A percentile compares a stretch with the other conserved stretches of the same genome.
Conservation (phyloP, 2,888 invertebrate genomes). For the Aspidapion aeneum region DNA sequence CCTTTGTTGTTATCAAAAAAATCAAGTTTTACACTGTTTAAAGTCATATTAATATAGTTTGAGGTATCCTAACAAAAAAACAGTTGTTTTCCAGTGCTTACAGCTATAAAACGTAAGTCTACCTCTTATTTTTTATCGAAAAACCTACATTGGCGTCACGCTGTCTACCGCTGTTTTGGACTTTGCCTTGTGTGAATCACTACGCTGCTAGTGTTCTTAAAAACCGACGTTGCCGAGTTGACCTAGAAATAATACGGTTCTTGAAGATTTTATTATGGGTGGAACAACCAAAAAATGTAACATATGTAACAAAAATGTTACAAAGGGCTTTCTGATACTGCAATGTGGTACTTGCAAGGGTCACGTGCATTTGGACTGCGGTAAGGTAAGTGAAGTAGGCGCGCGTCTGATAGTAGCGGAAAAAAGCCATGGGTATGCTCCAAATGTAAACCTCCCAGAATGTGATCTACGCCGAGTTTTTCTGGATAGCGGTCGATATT, state of each 20-base stretch:
- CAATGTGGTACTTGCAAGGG: no score
- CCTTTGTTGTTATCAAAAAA: neutral
- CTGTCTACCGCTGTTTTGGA: neutral
- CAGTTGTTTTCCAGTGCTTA: neutral
- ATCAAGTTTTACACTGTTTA: neutral
- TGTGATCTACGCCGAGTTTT: neutral
- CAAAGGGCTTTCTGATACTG: neutral
- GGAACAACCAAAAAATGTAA: slow-evolving; percentile 4
- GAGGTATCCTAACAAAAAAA: neutral
- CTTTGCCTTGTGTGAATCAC: neutral
- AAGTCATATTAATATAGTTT: neutral
- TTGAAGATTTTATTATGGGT: neutral
- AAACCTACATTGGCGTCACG: neutral
- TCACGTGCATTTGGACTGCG: slow-evolving; percentile 7
- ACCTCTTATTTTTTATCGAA: neutral
- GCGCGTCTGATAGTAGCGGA: slow-evolving; percentile 2
- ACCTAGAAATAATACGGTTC: neutral
- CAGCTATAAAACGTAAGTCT: neutral
- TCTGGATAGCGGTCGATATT: neutral
- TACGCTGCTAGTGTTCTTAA: neutral
- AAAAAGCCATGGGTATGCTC: neutral
- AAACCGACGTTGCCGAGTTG: neutral
- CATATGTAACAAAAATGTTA: neutral
- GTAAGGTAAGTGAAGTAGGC: slow-evolving; percentile 6
- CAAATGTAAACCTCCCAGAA: neutral